phyloP scores from a whole-genome alignment of 1,140 invertebrate genomes.

The Tribolium madens region DNA sequence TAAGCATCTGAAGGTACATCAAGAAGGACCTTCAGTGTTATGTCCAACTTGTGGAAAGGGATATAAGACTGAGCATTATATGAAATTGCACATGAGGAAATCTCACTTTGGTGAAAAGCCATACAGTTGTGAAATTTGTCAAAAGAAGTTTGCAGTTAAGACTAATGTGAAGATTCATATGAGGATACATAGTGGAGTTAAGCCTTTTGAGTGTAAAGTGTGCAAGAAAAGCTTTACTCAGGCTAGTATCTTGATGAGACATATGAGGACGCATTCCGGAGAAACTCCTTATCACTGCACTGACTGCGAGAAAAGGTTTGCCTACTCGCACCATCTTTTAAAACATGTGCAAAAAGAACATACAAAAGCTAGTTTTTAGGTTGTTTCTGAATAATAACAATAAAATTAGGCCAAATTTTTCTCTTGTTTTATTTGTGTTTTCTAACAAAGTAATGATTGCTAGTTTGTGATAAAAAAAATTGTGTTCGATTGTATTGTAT shows the following conservation, averaged over 20 bases:
- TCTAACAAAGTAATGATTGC: too few species aligned
- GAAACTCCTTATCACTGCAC: conserved; percentile 42
- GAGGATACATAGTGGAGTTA: conserved; percentile 57
- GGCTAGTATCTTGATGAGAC: neutral
- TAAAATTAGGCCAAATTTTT: too few species aligned
- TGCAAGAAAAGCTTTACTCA: conserved; percentile 44
- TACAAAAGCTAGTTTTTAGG: neutral
- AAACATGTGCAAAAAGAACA: conserved; percentile 40
- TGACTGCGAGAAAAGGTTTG: conserved; percentile 22
- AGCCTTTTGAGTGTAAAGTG: conserved; percentile 57
- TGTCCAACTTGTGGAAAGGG: neutral
- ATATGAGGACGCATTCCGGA: conserved; percentile 47
- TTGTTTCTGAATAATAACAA: too few species aligned
- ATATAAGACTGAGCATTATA: neutral
- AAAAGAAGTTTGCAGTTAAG: conserved; percentile 57
- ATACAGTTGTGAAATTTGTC: conserved; percentile 10
- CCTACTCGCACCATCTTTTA: conserved; percentile 17
- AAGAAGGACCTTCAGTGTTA: neutral
- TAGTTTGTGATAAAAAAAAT: too few species aligned
- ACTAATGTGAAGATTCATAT: conserved; percentile 59
- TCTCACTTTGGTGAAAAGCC: neutral
- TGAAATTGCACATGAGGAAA: neutral
- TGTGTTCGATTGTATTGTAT: too few species aligned
- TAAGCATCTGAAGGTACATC: neutral
- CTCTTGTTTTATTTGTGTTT: too few species aligned